A percentile compares a stretch with the other conserved stretches of the same genome.
Evolutionary conservation across 2,113 vertebrate species (phyloP).

Genomic region (Mus pahari): DNA sequence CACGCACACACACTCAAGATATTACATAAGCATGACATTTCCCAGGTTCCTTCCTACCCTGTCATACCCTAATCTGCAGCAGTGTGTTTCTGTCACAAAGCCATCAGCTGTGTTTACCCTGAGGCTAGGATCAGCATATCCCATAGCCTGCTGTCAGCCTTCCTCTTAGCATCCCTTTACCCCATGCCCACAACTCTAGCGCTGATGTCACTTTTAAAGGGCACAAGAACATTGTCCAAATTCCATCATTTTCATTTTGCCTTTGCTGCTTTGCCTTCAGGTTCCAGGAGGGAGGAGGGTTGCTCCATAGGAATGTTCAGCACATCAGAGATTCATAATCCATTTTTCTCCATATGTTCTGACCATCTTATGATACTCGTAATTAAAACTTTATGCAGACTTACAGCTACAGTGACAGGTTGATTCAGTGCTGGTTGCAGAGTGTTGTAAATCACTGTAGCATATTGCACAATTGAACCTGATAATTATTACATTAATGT

Average conservation of each 20-base stretch:
- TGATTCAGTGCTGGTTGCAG: constrained; percentile 75
- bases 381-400: constrained; percentile 82
- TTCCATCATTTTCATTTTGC: not conserved
- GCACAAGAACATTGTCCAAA: not conserved
- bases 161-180: not conserved
- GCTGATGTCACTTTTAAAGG: not conserved
- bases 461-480: constrained; percentile 68
- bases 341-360: constrained; percentile 81
- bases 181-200: not conserved
- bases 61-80: not conserved
- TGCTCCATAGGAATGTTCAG: constrained; percentile 64
- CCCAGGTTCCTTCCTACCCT: not conserved
- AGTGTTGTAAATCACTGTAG: constrained; percentile 71
- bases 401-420: constrained; percentile 73
- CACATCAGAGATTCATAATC: constrained; percentile 77
- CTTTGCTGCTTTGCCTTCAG: constrained; percentile 45
- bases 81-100: not conserved
- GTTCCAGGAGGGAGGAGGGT: constrained; percentile 9
- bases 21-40: not conserved
- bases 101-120: not conserved
- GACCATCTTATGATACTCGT: constrained; percentile 77
- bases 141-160: not conserved
- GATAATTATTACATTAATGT: constrained; percentile 75
- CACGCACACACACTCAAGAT: not conserved
- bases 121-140: not conserved